Evolutionary conservation across 92 coral and sea anemone genomes (phyloP), one percentile per base, ranked within the genome.

Genomic region (Meandrina meandrites): DNA sequence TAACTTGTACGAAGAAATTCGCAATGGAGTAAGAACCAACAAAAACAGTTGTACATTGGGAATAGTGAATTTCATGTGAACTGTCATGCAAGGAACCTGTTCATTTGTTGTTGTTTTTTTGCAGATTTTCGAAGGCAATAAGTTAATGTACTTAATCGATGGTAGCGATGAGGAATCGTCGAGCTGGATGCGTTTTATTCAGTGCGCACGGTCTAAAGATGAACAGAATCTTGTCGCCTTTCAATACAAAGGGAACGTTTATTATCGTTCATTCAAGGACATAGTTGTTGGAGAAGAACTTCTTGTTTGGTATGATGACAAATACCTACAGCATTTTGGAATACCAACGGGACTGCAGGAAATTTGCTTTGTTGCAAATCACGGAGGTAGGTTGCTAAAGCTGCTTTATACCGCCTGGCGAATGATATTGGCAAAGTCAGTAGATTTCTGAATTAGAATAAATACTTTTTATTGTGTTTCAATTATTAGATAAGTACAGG

Each of bases 141-240:
- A 78, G 60, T 50, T 94, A 37, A 86, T 82, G 72, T 84, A 82
- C 85, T 92, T 80, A 71, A 84, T 94, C 24, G 97, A 94, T 73
- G 97, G 93, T 24, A 87, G 94, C 32, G 94, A 91, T 73, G 86
- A 84, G 24, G 86, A 68, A n/a, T 27, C 81, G 1, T 87, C 94
- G 0, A 87, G 92, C 62, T 94, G 97, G 97, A 94, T 94, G 97
- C 88, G 94, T 36, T 94, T 94, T 58, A 94, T 94, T 47, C 97
- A 90, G 60, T 92, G 97, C 78, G 97, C 97, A 7, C 91, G 97
- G 28, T 70, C 62, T 74, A 87, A 81, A 31, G 50, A 66, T 22
- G 97, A 94, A 79, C 97, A 94, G 75, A 94, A 94, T 84, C 80
- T 92, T 84, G 78, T 50, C 36, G 97, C 90, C 1, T 94, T 89